Percentiles rank a stretch among this genome's conserved stretches.
phyloP scores from a whole-genome alignment of 2,888 invertebrate genomes.

The Neoscelio sp. region DNA sequence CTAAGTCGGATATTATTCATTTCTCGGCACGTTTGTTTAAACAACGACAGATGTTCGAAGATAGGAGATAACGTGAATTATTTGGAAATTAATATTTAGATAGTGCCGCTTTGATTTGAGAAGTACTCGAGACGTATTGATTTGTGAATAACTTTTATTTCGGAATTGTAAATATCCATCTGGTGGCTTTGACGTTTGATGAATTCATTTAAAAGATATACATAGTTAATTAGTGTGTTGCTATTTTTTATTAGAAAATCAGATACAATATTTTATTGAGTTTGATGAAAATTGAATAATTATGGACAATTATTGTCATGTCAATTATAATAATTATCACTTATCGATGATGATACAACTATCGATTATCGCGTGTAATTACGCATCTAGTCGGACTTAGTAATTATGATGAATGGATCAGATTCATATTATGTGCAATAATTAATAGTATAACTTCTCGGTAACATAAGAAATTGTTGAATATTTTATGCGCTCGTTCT shows the following conservation, averaged over 20 bases:
- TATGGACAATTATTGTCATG: conserved; percentile 22
- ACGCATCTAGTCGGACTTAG: conserved; percentile 22
- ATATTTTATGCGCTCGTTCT: conserved; percentile 7
- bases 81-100: conserved; percentile 46
- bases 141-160: no score
- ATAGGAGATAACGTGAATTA: conserved; percentile 37
- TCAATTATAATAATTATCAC: conserved; percentile 39
- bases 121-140: no score
- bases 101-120: no score
- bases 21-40: conserved; percentile 17
- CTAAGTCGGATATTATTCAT: conserved; percentile 11
- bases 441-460: conserved; percentile 32
- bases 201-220: no score
- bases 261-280: no score
- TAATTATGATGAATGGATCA: conserved; percentile 54
- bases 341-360: conserved; percentile 41
- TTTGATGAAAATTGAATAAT: conserved; percentile 17
- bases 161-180: no score
- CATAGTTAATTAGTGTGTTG: no score
- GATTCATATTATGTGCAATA: conserved; percentile 33
- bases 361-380: conserved; percentile 54
- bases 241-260: no score
- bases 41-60: conserved; percentile 29
- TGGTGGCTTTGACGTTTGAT: no score
- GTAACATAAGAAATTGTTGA: conserved; percentile 12